Percentiles rank a stretch among this genome's conserved stretches.
These are phyloP conservation scores for Rhineura floridana DNA, from an alignment of 2,113 vertebrate genomes.

Conservation along the genomic window DNA sequence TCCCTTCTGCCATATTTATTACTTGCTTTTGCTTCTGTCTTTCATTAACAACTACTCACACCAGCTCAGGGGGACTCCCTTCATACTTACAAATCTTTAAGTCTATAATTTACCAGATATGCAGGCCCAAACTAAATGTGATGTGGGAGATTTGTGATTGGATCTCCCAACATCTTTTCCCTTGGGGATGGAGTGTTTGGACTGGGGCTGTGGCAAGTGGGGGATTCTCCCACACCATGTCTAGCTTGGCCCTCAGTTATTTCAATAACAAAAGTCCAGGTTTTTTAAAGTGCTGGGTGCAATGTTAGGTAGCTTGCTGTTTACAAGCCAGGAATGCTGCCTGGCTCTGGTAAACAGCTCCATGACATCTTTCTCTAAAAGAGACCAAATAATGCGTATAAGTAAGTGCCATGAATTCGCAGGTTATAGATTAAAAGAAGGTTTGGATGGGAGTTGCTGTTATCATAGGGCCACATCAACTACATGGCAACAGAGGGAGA, in stretches of 20 bases:
- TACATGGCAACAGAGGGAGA: not conserved
- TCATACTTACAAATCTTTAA: not conserved
- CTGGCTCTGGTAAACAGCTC: too few relatives aligned
- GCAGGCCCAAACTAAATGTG: too few relatives aligned
- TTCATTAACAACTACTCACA: not conserved
- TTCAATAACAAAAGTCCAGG: not conserved
- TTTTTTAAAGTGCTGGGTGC: not conserved
- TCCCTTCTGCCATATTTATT: not conserved
- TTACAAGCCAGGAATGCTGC: not conserved
- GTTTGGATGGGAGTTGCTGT: not conserved
- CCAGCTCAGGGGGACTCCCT: not conserved
- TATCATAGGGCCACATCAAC: not conserved
- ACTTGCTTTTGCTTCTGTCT: not conserved
- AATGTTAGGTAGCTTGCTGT: not conserved
- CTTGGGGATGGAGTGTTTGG: too few relatives aligned
- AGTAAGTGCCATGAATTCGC: not conserved
- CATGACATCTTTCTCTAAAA: not conserved
- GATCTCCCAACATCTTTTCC: too few relatives aligned
- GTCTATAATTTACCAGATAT: not conserved
- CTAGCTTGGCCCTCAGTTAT: not conserved
- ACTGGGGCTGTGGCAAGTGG: too few relatives aligned
- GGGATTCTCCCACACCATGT: not conserved
- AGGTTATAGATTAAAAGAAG: not conserved
- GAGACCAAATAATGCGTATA: not conserved
- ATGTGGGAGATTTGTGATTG: too few relatives aligned